phyloP scores from a whole-genome alignment of 2,113 vertebrate species.

The Podarcis raffonei region DNA sequence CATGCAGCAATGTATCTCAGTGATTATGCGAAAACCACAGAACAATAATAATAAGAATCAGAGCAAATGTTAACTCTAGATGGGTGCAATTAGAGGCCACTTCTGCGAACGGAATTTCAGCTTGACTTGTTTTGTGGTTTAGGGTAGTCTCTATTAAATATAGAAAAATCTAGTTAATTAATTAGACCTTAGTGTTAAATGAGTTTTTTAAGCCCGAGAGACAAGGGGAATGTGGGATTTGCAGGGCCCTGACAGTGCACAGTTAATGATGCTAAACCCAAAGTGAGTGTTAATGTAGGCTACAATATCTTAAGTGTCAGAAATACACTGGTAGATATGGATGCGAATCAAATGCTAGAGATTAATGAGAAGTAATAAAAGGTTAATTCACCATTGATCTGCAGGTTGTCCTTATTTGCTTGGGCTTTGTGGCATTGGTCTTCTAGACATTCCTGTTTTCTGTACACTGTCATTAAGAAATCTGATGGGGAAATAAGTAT shows the following conservation, averaged over 20 bases:
- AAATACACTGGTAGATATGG: constrained; percentile 42
- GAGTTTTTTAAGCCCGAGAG: constrained; percentile 75
- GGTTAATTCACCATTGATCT: constrained; percentile 30
- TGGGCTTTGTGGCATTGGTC: neutral
- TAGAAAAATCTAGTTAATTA: constrained; percentile 75
- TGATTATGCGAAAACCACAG: constrained; percentile 25
- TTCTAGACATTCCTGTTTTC: neutral
- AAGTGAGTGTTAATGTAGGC: constrained; percentile 60
- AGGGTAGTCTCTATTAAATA: constrained; percentile 68
- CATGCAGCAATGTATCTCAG: neutral
- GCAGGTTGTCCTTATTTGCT: constrained; percentile 23
- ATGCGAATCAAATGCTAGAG: constrained; percentile 28
- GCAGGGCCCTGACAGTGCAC: constrained; percentile 58
- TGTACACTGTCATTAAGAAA: constrained; percentile 7
- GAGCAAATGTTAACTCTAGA: constrained; percentile 58
- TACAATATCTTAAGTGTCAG: constrained; percentile 26
- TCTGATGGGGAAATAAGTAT: neutral
- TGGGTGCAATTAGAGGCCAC: constrained; percentile 53
- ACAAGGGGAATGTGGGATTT: constrained; percentile 67
- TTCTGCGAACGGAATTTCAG: constrained; percentile 63
- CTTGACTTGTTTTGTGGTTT: constrained; percentile 62
- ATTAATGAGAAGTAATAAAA: constrained; percentile 39
- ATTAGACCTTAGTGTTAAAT: constrained; percentile 72
- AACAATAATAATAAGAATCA: constrained; percentile 46
- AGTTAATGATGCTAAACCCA: constrained; percentile 67